These are phyloP conservation scores for Colistium nudipinnis DNA, from an alignment of 2,113 vertebrate genomes.

Conservation along the genomic window DNA sequence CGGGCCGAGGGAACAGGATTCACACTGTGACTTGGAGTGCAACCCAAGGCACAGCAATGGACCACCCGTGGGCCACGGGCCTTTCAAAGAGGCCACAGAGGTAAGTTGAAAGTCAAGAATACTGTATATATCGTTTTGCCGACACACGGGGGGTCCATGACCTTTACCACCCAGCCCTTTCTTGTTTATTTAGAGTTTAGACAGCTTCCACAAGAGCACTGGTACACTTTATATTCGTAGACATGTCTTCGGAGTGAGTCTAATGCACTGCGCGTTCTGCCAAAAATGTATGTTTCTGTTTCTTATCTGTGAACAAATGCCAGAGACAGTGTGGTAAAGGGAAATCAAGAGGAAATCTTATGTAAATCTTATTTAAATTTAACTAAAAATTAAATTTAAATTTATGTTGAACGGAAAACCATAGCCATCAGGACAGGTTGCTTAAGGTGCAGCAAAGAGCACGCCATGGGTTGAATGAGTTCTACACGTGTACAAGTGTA, in stretches of 20 bases:
- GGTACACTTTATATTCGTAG: conserved; percentile 13
- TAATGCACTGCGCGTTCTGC: not conserved
- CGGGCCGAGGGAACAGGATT: conserved; percentile 47
- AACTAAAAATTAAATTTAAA: no score
- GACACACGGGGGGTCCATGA: not conserved
- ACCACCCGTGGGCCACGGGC: conserved; percentile 20
- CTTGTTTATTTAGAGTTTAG: not conserved
- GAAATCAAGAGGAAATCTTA: no score
- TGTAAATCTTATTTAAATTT: no score
- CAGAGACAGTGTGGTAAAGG: not conserved
- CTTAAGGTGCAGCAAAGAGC: not conserved
- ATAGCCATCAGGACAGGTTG: not conserved
- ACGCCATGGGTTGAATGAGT: no score
- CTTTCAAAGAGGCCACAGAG: conserved; percentile 29
- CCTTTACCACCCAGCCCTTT: not conserved
- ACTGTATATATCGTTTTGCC: not conserved
- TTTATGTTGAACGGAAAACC: no score
- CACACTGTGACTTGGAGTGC: conserved; percentile 39
- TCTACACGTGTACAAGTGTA: not conserved
- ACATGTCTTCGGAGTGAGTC: not conserved
- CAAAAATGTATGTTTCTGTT: not conserved
- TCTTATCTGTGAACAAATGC: not conserved
- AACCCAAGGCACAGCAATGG: conserved; percentile 10
- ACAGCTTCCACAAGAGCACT: not conserved
- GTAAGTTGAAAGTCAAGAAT: conserved; percentile 21